phyloP scores from a whole-genome alignment of 2,113 vertebrate genomes.

The Oceanites oceanicus region DNA sequence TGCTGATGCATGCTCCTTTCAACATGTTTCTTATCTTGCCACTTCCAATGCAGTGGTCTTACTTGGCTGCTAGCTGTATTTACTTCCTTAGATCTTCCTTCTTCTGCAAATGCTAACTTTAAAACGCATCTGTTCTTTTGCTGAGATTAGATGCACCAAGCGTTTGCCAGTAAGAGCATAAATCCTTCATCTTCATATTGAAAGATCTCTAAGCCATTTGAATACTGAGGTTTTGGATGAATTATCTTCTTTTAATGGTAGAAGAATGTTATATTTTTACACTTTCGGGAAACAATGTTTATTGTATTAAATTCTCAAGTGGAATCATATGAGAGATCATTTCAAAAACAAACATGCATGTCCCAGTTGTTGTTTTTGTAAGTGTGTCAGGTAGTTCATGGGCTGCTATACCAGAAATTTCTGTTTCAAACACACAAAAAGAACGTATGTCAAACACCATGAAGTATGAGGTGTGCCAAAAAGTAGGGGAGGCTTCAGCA shows the following conservation, averaged over 20 bases:
- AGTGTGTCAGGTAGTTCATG: background rate
- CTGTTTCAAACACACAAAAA: background rate
- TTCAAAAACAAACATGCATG: background rate
- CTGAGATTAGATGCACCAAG: background rate
- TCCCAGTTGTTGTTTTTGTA: background rate
- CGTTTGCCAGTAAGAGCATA: background rate
- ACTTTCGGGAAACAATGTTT: background rate
- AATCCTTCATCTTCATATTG: background rate
- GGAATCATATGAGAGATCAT: background rate
- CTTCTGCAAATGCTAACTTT: background rate
- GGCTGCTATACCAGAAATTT: background rate
- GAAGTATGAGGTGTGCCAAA: background rate
- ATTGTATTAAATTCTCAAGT: constrained; percentile 32
- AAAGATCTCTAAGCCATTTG: background rate
- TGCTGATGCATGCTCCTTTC: background rate
- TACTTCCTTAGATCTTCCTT: background rate
- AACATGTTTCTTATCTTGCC: background rate
- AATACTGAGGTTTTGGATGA: background rate
- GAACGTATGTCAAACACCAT: background rate
- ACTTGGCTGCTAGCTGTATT: background rate
- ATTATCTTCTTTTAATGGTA: background rate
- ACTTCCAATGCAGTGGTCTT: background rate
- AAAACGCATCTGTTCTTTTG: background rate
- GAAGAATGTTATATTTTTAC: constrained; percentile 47
- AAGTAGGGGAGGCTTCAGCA: background rate